phyloP scores from a whole-genome alignment of 2,113 vertebrate species.

The Rhizomys pruinosus region DNA sequence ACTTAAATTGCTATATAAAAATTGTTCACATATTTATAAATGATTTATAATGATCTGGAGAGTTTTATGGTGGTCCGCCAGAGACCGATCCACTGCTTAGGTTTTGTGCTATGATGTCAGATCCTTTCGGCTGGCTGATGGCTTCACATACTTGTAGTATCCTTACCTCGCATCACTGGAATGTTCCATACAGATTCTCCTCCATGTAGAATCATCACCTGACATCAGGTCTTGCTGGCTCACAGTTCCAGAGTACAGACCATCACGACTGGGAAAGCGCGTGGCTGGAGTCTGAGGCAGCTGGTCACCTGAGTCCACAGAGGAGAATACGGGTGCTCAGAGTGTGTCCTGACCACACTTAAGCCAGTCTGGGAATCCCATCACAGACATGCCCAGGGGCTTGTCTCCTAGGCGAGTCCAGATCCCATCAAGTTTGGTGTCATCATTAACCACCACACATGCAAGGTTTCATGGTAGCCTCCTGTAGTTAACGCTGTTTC shows the following conservation, averaged over 20 bases:
- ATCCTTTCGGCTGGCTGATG: fast-evolving
- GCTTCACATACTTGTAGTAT: too few relatives aligned
- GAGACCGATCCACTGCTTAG: background rate
- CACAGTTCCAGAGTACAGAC: background rate
- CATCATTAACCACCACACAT: background rate
- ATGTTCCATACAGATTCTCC: background rate
- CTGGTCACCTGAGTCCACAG: background rate
- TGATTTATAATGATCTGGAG: background rate
- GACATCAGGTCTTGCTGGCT: background rate
- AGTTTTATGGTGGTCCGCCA: too few relatives aligned
- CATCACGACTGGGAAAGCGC: background rate
- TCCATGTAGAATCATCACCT: too few relatives aligned
- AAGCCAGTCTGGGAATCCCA: background rate
- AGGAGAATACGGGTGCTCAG: background rate
- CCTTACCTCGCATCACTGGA: background rate
- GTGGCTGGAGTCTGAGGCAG: background rate
- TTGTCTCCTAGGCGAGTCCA: background rate
- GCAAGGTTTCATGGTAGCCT: background rate
- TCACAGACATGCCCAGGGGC: background rate
- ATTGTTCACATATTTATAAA: background rate
- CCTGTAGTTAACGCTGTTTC: too few relatives aligned
- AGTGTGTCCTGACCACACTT: background rate
- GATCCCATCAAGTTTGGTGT: too few relatives aligned
- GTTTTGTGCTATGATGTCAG: background rate
- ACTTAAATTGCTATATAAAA: background rate